Conservation (phyloP, 2,888 invertebrate species). For the Gisinianus flammeolus region DNA sequence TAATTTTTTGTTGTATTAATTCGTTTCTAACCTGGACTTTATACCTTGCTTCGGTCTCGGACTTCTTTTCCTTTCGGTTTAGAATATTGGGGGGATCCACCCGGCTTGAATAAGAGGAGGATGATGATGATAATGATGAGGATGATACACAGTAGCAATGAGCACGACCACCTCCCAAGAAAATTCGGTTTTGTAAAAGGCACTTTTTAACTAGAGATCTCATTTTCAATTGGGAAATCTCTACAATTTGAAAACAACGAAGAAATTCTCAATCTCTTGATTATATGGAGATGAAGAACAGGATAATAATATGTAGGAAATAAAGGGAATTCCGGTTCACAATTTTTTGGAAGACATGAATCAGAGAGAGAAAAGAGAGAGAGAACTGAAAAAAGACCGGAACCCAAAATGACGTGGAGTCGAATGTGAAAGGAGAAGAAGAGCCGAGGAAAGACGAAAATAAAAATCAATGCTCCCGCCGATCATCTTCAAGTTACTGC, state of each 20-base stretch:
- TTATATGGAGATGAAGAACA: too few species aligned
- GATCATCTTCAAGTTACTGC: too few species aligned
- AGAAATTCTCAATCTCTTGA: too few species aligned
- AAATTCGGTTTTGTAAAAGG: background rate
- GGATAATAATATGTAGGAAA: too few species aligned
- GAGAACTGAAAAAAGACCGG: background rate
- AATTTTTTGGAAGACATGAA: background rate
- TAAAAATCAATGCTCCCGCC: background rate
- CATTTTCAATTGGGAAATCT: background rate
- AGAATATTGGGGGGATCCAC: background rate
- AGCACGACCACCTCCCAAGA: constrained; percentile 11
- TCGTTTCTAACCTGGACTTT: background rate
- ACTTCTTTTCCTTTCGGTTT: background rate
- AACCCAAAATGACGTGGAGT: background rate
- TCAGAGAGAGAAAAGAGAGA: background rate
- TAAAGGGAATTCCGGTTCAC: too few species aligned
- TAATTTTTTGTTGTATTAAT: background rate
- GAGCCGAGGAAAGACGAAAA: background rate
- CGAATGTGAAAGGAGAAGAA: background rate
- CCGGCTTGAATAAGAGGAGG: background rate
- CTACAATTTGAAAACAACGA: too few species aligned
- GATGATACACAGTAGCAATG: constrained; percentile 6
- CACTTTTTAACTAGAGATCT: background rate
- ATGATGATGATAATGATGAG: background rate
- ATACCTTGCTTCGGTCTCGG: background rate